Base-by-base conservation (phyloP, 2,888 invertebrate genomes). In the Thelaira solivaga region DNA sequence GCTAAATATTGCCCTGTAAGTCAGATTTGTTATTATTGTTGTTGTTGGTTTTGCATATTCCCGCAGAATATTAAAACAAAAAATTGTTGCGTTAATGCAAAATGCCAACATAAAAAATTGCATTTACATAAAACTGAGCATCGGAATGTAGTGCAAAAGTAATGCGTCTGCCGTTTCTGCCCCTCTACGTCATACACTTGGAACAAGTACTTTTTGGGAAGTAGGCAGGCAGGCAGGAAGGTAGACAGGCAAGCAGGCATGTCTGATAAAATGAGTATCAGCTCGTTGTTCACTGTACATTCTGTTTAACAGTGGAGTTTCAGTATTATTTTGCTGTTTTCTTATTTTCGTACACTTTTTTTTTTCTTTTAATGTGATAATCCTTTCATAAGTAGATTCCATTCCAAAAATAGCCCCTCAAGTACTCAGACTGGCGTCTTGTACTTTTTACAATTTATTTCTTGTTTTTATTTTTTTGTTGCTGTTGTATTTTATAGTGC, bases 371-470 rank as follows among this genome's bases (percentile, higher is more conserved):
- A 39, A 20, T 43, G 57, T 24, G 73, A 77, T 77, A 77, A 77
- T 77, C 77, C 77, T 77, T 73, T 34, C 51, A 73, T 64, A 77
- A 73, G 77, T 34, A 77, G 61, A 73, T 68, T 57, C 34, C 43
- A 62, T 69, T 68, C 73, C 73, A 73, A 69, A 77, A 77, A 77
- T 77, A 77, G 64, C 49, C 26, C 41, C 6, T 57, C 68, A 75
- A 75, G 74, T 79, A 75, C 78, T 74, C 71, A 71, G 69, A 75
- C 78, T 75, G 78, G 78, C 78, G 78, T 78, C 78, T 69, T 41
- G 26, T 62, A n/a, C 39, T 62, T 55, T 34, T 13, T 18, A 8
- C 13, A 31, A 59, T 41, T 31, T 43, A 22, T 34, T 59, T 55
- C 2, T 34, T 55, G 16, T 64, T 47, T 51, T n/a, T n/a, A n/a